phyloP scores from a whole-genome alignment of 1,140 invertebrate genomes.

The Calliphora vicina region DNA sequence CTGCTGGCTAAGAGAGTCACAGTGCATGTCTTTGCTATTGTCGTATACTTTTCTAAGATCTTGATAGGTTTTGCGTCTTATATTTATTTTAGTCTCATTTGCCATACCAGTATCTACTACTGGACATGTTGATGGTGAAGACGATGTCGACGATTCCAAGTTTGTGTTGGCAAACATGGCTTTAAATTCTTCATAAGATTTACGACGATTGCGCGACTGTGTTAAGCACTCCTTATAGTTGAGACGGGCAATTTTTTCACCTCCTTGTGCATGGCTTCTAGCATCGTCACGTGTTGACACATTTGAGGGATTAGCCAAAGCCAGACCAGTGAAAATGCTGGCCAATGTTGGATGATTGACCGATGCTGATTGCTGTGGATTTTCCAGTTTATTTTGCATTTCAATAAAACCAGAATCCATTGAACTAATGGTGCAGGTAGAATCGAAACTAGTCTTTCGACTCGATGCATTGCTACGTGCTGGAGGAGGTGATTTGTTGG shows the following conservation, averaged over 20 bases:
- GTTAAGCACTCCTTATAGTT: constrained; percentile 60
- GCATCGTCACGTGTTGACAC: constrained; percentile 29
- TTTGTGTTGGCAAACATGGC: constrained; percentile 50
- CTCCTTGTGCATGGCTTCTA: neutral
- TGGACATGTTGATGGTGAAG: neutral
- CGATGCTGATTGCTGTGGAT: neutral
- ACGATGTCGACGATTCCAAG: neutral
- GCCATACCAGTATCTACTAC: neutral
- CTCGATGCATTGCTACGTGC: constrained; percentile 55
- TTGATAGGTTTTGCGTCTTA: constrained; percentile 30
- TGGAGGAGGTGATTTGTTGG: constrained; percentile 47
- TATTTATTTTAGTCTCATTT: constrained; percentile 13
- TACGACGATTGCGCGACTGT: constrained; percentile 61
- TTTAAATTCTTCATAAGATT: constrained; percentile 63
- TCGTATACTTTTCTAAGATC: constrained; percentile 33
- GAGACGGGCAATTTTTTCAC: constrained; percentile 53
- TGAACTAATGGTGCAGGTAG: constrained; percentile 61
- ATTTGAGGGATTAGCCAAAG: neutral
- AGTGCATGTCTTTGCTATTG: constrained; percentile 25
- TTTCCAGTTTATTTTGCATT: constrained; percentile 60
- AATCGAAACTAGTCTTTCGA: constrained; percentile 62
- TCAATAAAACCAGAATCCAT: constrained; percentile 64
- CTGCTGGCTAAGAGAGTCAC: neutral
- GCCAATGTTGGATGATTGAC: constrained; percentile 24
- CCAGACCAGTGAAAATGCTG: constrained; percentile 33